Base-by-base conservation (phyloP, 2,888 invertebrate genomes). In the Apamea epomidion region DNA sequence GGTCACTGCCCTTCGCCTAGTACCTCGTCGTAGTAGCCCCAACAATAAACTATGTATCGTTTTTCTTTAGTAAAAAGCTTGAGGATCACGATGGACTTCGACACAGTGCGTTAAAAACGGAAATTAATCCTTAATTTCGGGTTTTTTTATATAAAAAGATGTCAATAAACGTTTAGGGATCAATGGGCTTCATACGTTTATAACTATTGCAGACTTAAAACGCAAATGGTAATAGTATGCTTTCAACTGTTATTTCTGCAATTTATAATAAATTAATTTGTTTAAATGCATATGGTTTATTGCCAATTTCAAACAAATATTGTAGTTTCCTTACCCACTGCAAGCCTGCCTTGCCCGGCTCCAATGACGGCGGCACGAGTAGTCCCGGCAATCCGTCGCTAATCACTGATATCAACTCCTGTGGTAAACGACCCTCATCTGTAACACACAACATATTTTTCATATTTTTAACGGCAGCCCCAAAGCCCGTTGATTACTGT, bases 381-480 rank as follows among this genome's bases (percentile, higher is more conserved):
- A 97, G 82, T 0, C 93, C 94, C 0, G 96, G 95, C 2, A 97
- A 85, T 0, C 96, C 97, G 8, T 96, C 95, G 77, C 90, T 94
- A 58, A 97, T 91, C 8, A 95, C 94, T 0, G 93, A 86, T 88
- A 95, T 91, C 87, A 97, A 80, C 78, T 97, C 96, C 79, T 93
- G 93, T 0, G 97, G 96, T 1, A 97, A 84, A 0, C 95, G 91
- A 37, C 96, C 96, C 80, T 97, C 97, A 82, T 97, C 97, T 97
- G 91, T 16, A 93, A 92, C 4, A 58, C 10, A 62, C 0, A 58
- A 29, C 29, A 73, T 42, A 25, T 21, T 42, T 51, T 29, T 60
- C 10, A 5, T 48, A 37, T 10, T 32, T 4, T n/a, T 14, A 54
- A 45, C 25, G 37, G 0, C 14, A 32, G 3, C 0, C 21, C 6